Conservation (phyloP, 1,140 invertebrate genomes). For the Bathynomus jamesi region DNA sequence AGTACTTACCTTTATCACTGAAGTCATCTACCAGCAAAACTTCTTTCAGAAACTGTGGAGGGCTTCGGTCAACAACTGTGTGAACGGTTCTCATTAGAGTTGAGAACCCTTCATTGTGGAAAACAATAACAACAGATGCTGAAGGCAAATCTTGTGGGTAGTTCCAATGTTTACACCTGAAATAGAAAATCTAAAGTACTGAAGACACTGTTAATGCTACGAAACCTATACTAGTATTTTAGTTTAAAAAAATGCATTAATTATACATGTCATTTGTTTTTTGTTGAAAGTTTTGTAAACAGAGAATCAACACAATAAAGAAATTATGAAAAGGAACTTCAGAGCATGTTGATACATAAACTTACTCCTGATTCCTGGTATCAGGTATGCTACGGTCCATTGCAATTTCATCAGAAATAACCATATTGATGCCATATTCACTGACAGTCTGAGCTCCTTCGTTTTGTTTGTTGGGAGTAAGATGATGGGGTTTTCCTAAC, state of each 20-base stretch:
- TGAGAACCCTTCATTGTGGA: slow-evolving; percentile 81
- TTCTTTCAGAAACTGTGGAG: slow-evolving; percentile 83
- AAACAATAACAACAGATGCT: slow-evolving; percentile 94
- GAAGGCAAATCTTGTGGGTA: slow-evolving; percentile 64
- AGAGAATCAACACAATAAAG: neutral
- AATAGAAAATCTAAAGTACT: slow-evolving; percentile 16
- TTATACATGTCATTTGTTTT: neutral
- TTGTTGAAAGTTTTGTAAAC: neutral
- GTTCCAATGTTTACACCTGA: slow-evolving; percentile 88
- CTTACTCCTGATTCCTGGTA: slow-evolving; percentile 71
- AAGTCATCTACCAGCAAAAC: slow-evolving; percentile 96
- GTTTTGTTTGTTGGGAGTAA: slow-evolving; percentile 64
- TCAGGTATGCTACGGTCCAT: slow-evolving; percentile 74
- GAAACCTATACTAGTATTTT: neutral
- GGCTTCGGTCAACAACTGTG: slow-evolving; percentile 86
- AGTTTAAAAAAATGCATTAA: neutral
- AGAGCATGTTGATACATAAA: slow-evolving; percentile 14
- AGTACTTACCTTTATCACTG: slow-evolving; percentile 83
- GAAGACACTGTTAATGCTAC: neutral
- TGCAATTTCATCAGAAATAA: slow-evolving; percentile 89
- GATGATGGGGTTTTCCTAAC: slow-evolving; percentile 64
- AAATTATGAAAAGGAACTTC: neutral
- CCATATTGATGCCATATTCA: slow-evolving; percentile 96
- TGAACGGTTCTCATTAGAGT: slow-evolving; percentile 49
- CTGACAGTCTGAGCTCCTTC: slow-evolving; percentile 48